phyloP scores from a whole-genome alignment of 2,113 vertebrate species.

The Eurypyga helias region DNA sequence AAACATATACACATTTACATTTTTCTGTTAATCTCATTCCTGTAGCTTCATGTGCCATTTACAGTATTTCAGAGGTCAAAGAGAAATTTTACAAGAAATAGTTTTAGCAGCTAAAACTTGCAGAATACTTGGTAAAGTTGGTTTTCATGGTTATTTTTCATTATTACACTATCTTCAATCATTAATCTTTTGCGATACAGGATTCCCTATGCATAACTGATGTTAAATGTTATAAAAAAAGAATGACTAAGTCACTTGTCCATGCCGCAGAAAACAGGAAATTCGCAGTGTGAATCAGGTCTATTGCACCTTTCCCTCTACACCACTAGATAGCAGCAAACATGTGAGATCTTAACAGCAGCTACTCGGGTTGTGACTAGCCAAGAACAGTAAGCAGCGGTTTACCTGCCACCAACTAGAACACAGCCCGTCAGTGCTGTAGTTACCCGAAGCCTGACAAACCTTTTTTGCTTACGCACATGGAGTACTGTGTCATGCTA shows the following conservation, averaged over 20 bases:
- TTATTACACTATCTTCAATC: neutral
- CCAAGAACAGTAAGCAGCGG: neutral
- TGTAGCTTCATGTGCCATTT: neutral
- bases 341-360: neutral
- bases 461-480: neutral
- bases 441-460: neutral
- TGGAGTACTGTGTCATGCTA: neutral
- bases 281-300: neutral
- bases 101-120: neutral
- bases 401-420: neutral
- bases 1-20: neutral
- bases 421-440: neutral
- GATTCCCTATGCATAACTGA: neutral
- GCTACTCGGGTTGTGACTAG: rapidly evolving
- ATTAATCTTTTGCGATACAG: neutral
- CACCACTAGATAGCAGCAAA: constrained; percentile 59
- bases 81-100: neutral
- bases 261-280: neutral
- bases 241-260: neutral
- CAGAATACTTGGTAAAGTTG: neutral
- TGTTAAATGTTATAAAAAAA: neutral
- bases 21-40: neutral
- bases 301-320: neutral
- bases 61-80: neutral
- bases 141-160: neutral